These are phyloP conservation scores for Venustaconcha ellipsiformis DNA, from an alignment of 1,140 invertebrate genomes.

Conservation along the genomic window DNA sequence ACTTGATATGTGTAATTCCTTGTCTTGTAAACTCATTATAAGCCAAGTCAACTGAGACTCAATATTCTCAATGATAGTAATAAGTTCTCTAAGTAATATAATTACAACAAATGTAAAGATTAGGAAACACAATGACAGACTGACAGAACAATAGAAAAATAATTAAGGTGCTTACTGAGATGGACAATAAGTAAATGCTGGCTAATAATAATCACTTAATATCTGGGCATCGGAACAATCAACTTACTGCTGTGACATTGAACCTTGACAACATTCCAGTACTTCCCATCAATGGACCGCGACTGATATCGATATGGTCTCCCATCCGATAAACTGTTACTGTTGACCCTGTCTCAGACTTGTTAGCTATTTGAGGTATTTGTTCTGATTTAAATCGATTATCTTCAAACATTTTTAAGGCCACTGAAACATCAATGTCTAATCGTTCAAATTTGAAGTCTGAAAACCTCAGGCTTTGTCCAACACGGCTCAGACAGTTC, in stretches of 20 bases:
- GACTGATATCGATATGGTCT: conserved; percentile 90
- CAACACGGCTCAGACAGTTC: conserved; percentile 81
- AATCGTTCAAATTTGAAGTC: conserved; percentile 80
- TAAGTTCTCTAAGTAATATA: not conserved
- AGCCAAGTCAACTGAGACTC: too few species aligned
- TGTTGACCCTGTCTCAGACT: conserved; percentile 63
- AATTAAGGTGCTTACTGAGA: not conserved
- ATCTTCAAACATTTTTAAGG: conserved; percentile 86
- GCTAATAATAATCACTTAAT: not conserved
- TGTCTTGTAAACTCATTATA: too few species aligned
- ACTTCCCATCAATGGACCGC: conserved; percentile 87
- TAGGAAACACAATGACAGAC: not conserved
- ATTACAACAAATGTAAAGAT: not conserved
- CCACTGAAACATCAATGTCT: conserved; percentile 78
- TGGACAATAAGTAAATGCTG: not conserved
- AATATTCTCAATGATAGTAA: not conserved
- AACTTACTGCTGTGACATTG: conserved; percentile 76
- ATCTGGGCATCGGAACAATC: too few species aligned
- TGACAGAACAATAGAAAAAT: not conserved
- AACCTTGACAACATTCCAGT: conserved; percentile 82
- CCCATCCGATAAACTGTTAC: conserved; percentile 86
- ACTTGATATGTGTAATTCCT: too few species aligned
- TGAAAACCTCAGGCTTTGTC: conserved; percentile 73
- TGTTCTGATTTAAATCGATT: conserved; percentile 87
- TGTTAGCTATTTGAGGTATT: conserved; percentile 82